Evolutionary conservation across 2,888 invertebrate species (phyloP).

Genomic region (Helicoverpa assulta): DNA sequence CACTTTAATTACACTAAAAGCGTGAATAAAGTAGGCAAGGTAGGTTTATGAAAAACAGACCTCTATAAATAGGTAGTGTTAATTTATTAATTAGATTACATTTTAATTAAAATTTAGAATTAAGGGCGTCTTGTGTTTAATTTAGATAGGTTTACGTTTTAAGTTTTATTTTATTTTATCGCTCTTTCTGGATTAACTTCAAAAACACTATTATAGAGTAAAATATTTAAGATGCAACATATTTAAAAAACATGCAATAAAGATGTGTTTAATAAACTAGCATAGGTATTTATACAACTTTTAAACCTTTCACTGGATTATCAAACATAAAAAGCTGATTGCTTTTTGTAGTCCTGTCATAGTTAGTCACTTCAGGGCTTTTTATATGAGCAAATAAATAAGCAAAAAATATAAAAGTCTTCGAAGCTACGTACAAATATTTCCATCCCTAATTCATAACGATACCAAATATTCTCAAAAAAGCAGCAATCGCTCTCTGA

Average conservation of each 20-base stretch:
- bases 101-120: constrained; percentile 52
- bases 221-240: neutral
- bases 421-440: too few relatives aligned
- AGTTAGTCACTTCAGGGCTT: constrained; percentile 2
- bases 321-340: too few relatives aligned
- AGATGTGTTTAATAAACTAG: too few relatives aligned
- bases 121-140: constrained; percentile 26
- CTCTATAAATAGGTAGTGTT: constrained; percentile 37
- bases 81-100: constrained; percentile 47
- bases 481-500: neutral
- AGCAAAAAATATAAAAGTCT: too few relatives aligned
- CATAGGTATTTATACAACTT: too few relatives aligned
- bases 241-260: too few relatives aligned
- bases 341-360: constrained; percentile 5
- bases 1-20: constrained; percentile 69
- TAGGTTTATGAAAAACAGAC: constrained; percentile 49
- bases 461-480: too few relatives aligned
- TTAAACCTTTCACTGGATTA: too few relatives aligned
- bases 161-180: constrained; percentile 11
- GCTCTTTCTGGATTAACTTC: constrained; percentile 5
- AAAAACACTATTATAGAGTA: constrained; percentile 13
- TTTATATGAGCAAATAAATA: too few relatives aligned
- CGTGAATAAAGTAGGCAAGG: constrained; percentile 40
- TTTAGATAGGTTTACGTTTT: constrained; percentile 23
- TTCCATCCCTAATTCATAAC: too few relatives aligned